These are phyloP conservation scores for Pempheris klunzingeri DNA, from an alignment of 2,797 vertebrate genomes.

Conservation along the genomic window DNA sequence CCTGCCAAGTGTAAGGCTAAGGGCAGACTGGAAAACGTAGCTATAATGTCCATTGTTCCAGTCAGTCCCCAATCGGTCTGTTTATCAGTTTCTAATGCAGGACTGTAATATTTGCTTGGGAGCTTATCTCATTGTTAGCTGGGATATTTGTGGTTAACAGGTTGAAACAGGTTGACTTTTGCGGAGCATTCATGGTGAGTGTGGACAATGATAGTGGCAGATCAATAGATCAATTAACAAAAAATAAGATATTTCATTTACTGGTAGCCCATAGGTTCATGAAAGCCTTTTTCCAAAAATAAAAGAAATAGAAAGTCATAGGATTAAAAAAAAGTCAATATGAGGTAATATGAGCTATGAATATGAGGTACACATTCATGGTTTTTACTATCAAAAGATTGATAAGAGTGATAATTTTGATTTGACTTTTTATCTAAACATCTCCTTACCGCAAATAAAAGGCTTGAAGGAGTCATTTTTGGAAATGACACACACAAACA, in stretches of 20 bases:
- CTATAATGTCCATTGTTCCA: slow-evolving; percentile 36
- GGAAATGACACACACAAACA: too few relatives aligned
- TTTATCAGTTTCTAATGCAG: slow-evolving; percentile 26
- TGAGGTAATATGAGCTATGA: too few relatives aligned
- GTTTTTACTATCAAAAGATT: too few relatives aligned
- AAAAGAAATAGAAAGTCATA: background rate
- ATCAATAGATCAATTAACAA: too few relatives aligned
- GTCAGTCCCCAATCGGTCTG: slow-evolving; percentile 21
- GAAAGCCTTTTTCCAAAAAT: background rate
- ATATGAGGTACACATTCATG: too few relatives aligned
- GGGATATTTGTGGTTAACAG: background rate
- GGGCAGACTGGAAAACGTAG: slow-evolving; percentile 31
- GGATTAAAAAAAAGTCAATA: too few relatives aligned
- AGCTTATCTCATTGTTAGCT: background rate
- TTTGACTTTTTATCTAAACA: too few relatives aligned
- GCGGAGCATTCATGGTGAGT: background rate
- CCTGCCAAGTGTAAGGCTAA: slow-evolving; percentile 40
- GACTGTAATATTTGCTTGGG: slow-evolving; percentile 4
- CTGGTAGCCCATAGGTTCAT: background rate
- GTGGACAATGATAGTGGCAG: background rate
- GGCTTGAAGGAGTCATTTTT: too few relatives aligned
- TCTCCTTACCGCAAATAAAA: too few relatives aligned
- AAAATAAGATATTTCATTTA: background rate
- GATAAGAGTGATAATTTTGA: too few relatives aligned
- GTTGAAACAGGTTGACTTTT: background rate